phyloP scores from a whole-genome alignment of 2,113 vertebrate genomes.

The Python bivittatus region DNA sequence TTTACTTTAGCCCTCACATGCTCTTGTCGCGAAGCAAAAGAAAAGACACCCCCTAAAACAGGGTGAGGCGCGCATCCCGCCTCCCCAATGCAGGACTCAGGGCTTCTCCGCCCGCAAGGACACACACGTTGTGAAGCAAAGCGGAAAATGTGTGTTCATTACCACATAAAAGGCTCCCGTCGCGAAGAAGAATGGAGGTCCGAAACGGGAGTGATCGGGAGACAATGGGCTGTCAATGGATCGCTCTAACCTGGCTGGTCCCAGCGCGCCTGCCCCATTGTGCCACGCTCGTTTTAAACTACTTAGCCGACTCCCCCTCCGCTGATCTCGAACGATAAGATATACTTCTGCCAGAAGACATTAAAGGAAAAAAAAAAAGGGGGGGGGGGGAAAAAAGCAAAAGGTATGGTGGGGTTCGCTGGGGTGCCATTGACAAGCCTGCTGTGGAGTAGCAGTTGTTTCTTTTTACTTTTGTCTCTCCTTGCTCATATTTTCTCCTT shows the following conservation, averaged over 20 bases:
- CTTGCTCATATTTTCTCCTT: neutral
- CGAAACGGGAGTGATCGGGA: slow-evolving; percentile 73
- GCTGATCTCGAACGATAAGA: slow-evolving; percentile 79
- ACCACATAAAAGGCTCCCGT: slow-evolving; percentile 89
- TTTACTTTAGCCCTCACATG: slow-evolving; percentile 72
- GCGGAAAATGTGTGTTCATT: slow-evolving; percentile 88
- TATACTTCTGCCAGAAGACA: slow-evolving; percentile 72
- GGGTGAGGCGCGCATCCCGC: neutral
- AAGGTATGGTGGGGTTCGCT: too few relatives aligned
- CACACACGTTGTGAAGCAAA: slow-evolving; percentile 80
- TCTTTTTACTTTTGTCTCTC: neutral
- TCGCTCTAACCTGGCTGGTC: slow-evolving; percentile 85
- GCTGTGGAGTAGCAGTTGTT: neutral
- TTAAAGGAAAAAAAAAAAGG: slow-evolving; percentile 32
- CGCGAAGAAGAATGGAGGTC: slow-evolving; percentile 78
- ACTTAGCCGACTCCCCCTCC: slow-evolving; percentile 77
- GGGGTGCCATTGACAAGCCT: slow-evolving; percentile 42
- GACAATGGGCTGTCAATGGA: slow-evolving; percentile 77
- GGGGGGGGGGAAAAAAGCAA: neutral
- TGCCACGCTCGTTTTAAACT: slow-evolving; percentile 80
- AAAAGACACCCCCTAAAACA: slow-evolving; percentile 51
- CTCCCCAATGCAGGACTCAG: slow-evolving; percentile 9
- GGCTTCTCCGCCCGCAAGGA: slow-evolving; percentile 69
- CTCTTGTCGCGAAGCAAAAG: slow-evolving; percentile 50
- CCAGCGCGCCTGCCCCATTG: slow-evolving; percentile 78